Percentiles rank a stretch among this genome's conserved stretches.
Evolutionary conservation across 92 coral and sea anemone genomes (phyloP).

Genomic region (Bergia sp.): DNA sequence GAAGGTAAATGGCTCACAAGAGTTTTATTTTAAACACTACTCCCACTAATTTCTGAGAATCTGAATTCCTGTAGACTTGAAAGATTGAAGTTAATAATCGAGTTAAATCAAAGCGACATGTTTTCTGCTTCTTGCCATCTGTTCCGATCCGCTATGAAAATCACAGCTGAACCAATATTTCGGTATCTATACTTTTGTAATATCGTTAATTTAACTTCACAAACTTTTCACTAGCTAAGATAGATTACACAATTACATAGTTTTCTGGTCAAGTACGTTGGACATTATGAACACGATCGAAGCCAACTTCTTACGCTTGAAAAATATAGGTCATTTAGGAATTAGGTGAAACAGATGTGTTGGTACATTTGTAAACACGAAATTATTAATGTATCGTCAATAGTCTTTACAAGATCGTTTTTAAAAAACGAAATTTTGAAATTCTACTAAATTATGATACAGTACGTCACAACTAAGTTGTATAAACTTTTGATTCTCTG

Average conservation of each 20-base stretch:
- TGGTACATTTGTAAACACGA: background rate
- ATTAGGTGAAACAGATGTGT: background rate
- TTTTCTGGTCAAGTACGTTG: too few species aligned
- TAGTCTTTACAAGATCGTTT: too few species aligned
- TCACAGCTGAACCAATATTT: conserved; percentile 18
- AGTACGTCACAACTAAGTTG: background rate
- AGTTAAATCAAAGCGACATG: background rate
- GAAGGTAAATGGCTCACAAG: conserved; percentile 8
- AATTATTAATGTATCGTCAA: background rate
- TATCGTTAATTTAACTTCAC: background rate
- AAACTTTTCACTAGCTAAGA: background rate
- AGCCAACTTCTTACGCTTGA: background rate
- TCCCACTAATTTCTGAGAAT: too few species aligned
- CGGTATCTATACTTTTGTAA: background rate
- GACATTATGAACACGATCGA: too few species aligned
- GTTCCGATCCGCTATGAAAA: background rate
- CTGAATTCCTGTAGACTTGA: background rate
- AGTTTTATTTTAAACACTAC: background rate
- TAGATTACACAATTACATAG: background rate
- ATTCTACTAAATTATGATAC: background rate
- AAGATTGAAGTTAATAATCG: background rate
- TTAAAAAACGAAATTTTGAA: background rate
- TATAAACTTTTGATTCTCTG: background rate
- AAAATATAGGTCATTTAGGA: background rate
- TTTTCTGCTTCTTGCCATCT: background rate